Evolutionary conservation across 2,113 vertebrate genomes (phyloP), one percentile per base, ranked within the genome.

Genomic region (Rafetus swinhoei): DNA sequence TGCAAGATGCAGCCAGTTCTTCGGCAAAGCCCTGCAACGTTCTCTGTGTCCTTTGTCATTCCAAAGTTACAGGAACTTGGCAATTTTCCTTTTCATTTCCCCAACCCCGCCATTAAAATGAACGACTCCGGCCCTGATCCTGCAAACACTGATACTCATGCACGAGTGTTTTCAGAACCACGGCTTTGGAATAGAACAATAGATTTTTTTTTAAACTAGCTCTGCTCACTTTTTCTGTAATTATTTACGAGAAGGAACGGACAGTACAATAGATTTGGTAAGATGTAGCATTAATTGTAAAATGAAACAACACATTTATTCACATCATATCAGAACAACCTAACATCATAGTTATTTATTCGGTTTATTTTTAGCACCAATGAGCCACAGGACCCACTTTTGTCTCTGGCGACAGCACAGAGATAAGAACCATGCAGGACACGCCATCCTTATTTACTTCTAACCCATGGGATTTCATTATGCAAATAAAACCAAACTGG

Each of bases 351-450:
- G 55, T 91, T 76, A 55, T 94, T 94, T 90, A 95, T 96, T 85
- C 97, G 96, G 97, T 97, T 93, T 97, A 81, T 97, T 97, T 81
- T 97, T 98, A 98, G 98, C 98, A 98, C 97, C 98, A 77, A 96
- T 95, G 85, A 96, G 97, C 97, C 96, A 91, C 97, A 96, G 97
- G 95, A 97, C 97, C 94, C 95, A 87, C 92, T 97, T 97, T 90
- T 3, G 3, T 90, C 93, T 96, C 95, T 88, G 14, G 94, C 86
- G 94, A 93, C 74, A 94, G 95, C 90, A 90, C 93, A 62, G 18
- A 86, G 90, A 83, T 86, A 87, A 82, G 90, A 94, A 84, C 86
- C 94, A 95, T 62, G 54, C 85, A 87, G 94, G 69, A 95, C 8
- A n/a, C 56, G 45, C 90, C 86, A 89, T 87, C 86, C 82, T 82